phyloP scores from a whole-genome alignment of 2,113 vertebrate genomes.

The Lepisosteus osseus region DNA sequence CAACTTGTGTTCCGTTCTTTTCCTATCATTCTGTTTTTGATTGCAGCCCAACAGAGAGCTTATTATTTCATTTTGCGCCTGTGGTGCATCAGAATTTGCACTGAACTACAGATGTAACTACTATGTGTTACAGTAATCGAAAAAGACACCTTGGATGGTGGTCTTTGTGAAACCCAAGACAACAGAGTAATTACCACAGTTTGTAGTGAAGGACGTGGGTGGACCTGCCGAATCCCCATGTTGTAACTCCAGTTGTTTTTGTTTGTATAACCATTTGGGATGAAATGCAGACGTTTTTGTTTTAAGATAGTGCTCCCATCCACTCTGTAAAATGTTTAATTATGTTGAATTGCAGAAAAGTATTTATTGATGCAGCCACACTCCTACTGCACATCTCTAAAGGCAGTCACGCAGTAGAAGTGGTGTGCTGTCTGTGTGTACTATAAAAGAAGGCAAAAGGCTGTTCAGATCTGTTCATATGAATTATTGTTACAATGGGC shows the following conservation, averaged over 20 bases:
- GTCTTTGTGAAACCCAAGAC: slow-evolving; percentile 21
- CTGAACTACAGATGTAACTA: not conserved
- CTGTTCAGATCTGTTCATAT: too few relatives aligned
- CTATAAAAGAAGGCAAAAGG: too few relatives aligned
- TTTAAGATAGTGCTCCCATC: slow-evolving; percentile 65
- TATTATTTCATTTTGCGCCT: slow-evolving; percentile 31
- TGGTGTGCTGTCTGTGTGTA: too few relatives aligned
- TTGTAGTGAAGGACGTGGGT: slow-evolving; percentile 41
- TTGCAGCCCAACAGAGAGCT: slow-evolving; percentile 18
- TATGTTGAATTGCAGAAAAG: too few relatives aligned
- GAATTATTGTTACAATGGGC: too few relatives aligned
- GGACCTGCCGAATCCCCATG: not conserved
- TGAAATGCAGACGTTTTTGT: slow-evolving; percentile 63
- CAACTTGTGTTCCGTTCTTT: slow-evolving; percentile 13
- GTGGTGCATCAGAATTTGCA: slow-evolving; percentile 15
- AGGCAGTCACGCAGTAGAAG: too few relatives aligned
- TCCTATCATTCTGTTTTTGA: slow-evolving; percentile 7
- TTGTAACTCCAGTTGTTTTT: slow-evolving; percentile 55
- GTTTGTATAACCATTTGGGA: slow-evolving; percentile 57
- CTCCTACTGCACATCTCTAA: too few relatives aligned
- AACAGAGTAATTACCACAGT: slow-evolving; percentile 32
- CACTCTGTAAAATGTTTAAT: slow-evolving; percentile 33
- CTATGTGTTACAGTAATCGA: slow-evolving; percentile 28
- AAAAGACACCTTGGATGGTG: slow-evolving; percentile 30
- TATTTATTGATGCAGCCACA: too few relatives aligned